A percentile compares a stretch with the other conserved stretches of the same genome.
Conservation (phyloP, 2,797 vertebrate genomes). For the Tenualosa ilisha region DNA sequence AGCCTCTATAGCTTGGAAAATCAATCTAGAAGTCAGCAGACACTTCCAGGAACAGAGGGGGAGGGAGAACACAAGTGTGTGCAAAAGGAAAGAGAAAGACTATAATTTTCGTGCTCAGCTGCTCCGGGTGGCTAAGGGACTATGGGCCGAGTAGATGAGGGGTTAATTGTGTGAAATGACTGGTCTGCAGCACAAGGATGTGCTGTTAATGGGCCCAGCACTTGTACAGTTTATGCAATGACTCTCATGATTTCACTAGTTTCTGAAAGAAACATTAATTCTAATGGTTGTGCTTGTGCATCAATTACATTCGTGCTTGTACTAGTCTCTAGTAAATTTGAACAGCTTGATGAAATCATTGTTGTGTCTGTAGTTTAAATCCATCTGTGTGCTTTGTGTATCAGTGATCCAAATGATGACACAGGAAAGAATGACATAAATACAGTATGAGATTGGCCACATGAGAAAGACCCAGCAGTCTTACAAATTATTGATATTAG, state of each 20-base stretch:
- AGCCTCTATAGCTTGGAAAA: background rate
- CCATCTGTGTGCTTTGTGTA: background rate
- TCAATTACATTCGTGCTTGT: background rate
- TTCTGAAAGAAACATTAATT: background rate
- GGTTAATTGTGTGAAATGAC: constrained; percentile 61
- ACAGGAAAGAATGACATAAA: background rate
- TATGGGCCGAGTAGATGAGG: constrained; percentile 46
- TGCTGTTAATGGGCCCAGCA: background rate
- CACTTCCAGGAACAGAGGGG: constrained; percentile 17
- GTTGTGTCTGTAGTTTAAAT: background rate
- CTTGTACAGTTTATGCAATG: background rate
- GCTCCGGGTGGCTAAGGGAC: constrained; percentile 44
- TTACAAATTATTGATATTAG: background rate
- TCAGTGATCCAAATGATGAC: background rate
- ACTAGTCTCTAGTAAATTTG: background rate
- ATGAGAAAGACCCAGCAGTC: background rate
- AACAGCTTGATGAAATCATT: background rate
- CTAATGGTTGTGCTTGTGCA: background rate
- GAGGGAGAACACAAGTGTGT: constrained; percentile 35
- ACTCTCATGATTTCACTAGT: background rate
- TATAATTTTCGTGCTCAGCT: constrained; percentile 66
- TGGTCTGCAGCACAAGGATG: background rate
- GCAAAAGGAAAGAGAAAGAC: constrained; percentile 44
- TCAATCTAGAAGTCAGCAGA: background rate
- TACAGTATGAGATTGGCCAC: background rate